phyloP scores from a whole-genome alignment of 2,113 vertebrate species.

The Platichthys stellatus region DNA sequence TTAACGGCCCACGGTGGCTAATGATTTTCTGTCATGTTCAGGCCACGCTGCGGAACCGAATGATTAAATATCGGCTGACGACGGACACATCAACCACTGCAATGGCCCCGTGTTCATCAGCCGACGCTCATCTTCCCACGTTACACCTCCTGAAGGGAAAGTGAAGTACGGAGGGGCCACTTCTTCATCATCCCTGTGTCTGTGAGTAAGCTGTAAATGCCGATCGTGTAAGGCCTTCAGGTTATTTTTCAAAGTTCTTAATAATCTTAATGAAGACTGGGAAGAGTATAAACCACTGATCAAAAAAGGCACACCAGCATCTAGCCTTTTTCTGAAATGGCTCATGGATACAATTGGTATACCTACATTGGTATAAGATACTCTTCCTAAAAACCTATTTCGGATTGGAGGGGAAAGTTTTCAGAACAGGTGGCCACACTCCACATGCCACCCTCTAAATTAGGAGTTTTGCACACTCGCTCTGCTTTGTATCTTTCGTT shows the following conservation, averaged over 20 bases:
- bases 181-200: constrained; percentile 36
- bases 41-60: constrained; percentile 70
- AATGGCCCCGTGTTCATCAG: constrained; percentile 55
- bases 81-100: constrained; percentile 79
- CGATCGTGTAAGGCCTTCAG: background rate
- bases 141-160: constrained; percentile 37
- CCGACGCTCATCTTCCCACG: constrained; percentile 25
- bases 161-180: constrained; percentile 51
- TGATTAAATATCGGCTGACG: constrained; percentile 81
- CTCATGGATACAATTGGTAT: no score
- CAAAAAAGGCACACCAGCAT: no score
- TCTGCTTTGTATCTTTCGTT: constrained; percentile 3
- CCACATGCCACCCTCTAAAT: background rate
- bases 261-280: background rate
- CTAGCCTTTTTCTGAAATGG: no score
- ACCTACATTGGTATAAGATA: background rate
- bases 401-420: constrained; percentile 7
- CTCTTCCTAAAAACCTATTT: constrained; percentile 4
- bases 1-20: constrained; percentile 82
- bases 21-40: constrained; percentile 86
- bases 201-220: constrained; percentile 5
- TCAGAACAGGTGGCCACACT: constrained; percentile 4
- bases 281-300: no score
- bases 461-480: constrained; percentile 1
- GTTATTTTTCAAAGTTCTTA: background rate